Conservation (phyloP, 2,888 invertebrate species). For the Drosophila nr. perissopoda region DNA sequence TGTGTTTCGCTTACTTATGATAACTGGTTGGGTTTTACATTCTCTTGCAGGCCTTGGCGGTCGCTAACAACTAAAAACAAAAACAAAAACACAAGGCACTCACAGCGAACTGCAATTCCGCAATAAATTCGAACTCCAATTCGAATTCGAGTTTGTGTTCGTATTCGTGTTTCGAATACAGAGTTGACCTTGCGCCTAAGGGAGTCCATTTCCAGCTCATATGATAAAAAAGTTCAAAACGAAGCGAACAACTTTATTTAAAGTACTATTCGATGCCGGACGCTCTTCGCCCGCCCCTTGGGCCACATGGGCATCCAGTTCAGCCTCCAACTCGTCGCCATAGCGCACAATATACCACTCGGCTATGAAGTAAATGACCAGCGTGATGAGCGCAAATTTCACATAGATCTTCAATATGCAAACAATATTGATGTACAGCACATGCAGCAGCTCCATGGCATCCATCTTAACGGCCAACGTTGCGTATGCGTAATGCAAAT, state of each 20-base stretch:
- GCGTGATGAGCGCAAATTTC: slow-evolving; percentile 79
- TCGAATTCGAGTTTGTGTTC: slow-evolving; percentile 8
- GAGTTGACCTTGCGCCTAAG: slow-evolving; percentile 31
- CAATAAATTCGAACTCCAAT: slow-evolving; percentile 29
- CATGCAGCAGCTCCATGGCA: slow-evolving; percentile 61
- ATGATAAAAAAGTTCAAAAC: slow-evolving; percentile 70
- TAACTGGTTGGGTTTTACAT: slow-evolving; percentile 60
- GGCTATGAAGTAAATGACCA: slow-evolving; percentile 77
- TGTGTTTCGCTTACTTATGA: slow-evolving; percentile 18
- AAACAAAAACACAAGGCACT: slow-evolving; percentile 1
- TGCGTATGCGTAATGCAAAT: slow-evolving; percentile 59
- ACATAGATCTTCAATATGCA: slow-evolving; percentile 82
- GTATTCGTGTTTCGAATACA: neutral
- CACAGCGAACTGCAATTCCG: slow-evolving; percentile 70
- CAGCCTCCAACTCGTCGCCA: slow-evolving; percentile 70
- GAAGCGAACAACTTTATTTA: slow-evolving; percentile 66
- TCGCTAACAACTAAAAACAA: slow-evolving; percentile 14
- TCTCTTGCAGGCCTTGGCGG: slow-evolving; percentile 70
- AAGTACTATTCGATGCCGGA: slow-evolving; percentile 66
- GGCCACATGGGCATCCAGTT: slow-evolving; percentile 62
- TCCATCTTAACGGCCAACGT: slow-evolving; percentile 50
- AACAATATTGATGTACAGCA: slow-evolving; percentile 60
- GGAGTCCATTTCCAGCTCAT: slow-evolving; percentile 27
- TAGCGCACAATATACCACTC: slow-evolving; percentile 82
- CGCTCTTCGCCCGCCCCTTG: slow-evolving; percentile 42